phyloP scores from a whole-genome alignment of 2,888 invertebrate genomes.

The Amiota communis region DNA sequence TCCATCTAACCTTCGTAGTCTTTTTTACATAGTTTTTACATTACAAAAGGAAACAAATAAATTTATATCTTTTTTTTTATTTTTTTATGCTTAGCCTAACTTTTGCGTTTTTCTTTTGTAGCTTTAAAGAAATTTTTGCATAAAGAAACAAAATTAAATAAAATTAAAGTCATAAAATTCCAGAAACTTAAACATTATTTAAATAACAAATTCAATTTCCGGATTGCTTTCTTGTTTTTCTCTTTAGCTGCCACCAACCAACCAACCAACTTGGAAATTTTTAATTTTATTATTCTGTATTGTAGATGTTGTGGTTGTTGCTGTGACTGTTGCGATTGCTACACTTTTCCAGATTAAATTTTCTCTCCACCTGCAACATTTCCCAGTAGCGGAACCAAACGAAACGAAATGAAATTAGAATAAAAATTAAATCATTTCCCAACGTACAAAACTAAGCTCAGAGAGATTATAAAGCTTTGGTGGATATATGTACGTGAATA shows the following conservation, averaged over 20 bases:
- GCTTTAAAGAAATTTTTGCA: too few relatives aligned
- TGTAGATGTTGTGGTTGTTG: background rate
- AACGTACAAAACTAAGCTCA: background rate
- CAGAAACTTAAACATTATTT: background rate
- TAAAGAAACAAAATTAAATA: too few relatives aligned
- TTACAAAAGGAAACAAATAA: too few relatives aligned
- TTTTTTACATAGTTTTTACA: too few relatives aligned
- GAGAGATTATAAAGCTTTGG: background rate
- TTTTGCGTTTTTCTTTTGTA: too few relatives aligned
- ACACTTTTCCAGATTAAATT: background rate
- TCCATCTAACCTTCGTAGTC: too few relatives aligned
- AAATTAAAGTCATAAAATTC: too few relatives aligned
- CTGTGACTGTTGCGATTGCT: background rate
- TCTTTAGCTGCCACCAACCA: background rate
- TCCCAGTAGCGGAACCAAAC: background rate
- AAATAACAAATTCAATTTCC: slow-evolving; percentile 5
- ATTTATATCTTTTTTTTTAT: too few relatives aligned
- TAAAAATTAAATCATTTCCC: slow-evolving; percentile 5
- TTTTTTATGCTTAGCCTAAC: too few relatives aligned
- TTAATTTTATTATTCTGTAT: too few relatives aligned
- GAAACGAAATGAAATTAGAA: background rate
- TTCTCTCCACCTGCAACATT: slow-evolving; percentile 3
- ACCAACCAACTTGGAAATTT: background rate
- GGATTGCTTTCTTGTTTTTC: background rate
- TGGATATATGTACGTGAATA: background rate